Evolutionary conservation across 2,888 invertebrate genomes (phyloP).

Genomic region (Trachelus troglodyta): DNA sequence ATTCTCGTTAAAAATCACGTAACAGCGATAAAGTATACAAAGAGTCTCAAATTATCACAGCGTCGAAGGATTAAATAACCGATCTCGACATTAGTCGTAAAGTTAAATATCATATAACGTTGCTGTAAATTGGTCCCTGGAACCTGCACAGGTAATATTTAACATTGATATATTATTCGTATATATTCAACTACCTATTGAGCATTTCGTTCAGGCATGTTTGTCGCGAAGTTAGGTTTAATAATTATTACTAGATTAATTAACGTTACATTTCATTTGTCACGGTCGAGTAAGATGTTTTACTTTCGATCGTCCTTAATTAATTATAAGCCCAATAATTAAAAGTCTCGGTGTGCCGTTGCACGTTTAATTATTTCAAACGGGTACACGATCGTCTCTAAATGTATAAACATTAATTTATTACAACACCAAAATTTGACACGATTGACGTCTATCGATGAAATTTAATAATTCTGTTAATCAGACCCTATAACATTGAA

Average conservation of each 20-base stretch:
- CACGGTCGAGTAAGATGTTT: not conserved
- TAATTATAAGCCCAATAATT: not conserved
- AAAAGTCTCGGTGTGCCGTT: not conserved
- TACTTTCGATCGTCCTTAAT: not conserved
- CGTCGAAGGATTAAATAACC: not conserved
- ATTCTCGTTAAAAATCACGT: conserved; percentile 1
- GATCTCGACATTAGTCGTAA: not conserved
- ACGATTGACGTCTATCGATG: not conserved
- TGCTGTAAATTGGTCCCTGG: conserved; percentile 23
- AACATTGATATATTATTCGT: conserved; percentile 10
- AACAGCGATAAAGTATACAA: conserved; percentile 19
- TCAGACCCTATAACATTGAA: not conserved
- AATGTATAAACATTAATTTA: not conserved
- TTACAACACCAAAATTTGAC: too few relatives aligned
- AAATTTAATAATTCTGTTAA: too few relatives aligned
- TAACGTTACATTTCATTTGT: not conserved
- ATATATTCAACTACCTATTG: conserved; percentile 26
- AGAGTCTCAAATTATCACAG: conserved; percentile 23
- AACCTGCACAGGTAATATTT: conserved; percentile 20
- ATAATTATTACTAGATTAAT: not conserved
- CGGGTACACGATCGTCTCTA: not conserved
- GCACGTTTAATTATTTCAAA: not conserved
- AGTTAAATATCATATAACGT: not conserved
- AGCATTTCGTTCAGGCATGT: conserved; percentile 38
- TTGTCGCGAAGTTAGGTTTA: not conserved